Evolutionary conservation across 2,113 vertebrate species (phyloP), one percentile per base, ranked within the genome.

Genomic region (Prinia subflava): DNA sequence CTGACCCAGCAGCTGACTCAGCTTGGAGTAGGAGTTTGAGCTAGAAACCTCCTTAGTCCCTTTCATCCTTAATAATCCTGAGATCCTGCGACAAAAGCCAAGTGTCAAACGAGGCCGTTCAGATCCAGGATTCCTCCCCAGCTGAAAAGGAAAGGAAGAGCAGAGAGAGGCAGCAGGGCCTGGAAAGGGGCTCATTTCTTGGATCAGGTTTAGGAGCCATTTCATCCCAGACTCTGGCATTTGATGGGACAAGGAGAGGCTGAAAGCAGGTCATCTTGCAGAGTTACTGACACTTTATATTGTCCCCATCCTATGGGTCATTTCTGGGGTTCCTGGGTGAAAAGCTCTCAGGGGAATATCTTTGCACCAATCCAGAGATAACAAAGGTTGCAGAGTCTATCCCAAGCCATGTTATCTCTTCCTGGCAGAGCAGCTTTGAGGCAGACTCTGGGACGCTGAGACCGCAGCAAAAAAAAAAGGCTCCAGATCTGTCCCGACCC

Each of bases 1-100:
- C 33, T 90, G 83, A 93, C 59, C n/a, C 68, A 57, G 46, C 8
- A 92, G 62, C 28, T 95, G 85, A 71, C 41, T 37, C 65, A 76
- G 22, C 3, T 37, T 7, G 4, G 47, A 90, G 75, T 22, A 37
- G 74, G 70, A 94, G 37, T 18, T 4, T 93, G 71, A 83, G 42
- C 30, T n/a, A 35, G 71, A 86, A 76, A 74, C 14, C n/a, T 95
- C 42, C 42, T 8, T 10, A 57, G 41, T 73, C 11, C 47, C 25
- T 77, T 83, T 46, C 63, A 41, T 16, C 31, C 37, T 56, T 28
- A 63, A 42, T 23, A 62, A 77, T 49, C 28, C 65, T 27, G 15
- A 59, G 24, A 52, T 68, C 13, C 57, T 50, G 20, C 1, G 10
- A 42, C 23, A n/a, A 44, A 49, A 57, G 12, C 59, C 46, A 44